phyloP scores from a whole-genome alignment of 1,140 invertebrate genomes.

The Heliothis virescens region DNA sequence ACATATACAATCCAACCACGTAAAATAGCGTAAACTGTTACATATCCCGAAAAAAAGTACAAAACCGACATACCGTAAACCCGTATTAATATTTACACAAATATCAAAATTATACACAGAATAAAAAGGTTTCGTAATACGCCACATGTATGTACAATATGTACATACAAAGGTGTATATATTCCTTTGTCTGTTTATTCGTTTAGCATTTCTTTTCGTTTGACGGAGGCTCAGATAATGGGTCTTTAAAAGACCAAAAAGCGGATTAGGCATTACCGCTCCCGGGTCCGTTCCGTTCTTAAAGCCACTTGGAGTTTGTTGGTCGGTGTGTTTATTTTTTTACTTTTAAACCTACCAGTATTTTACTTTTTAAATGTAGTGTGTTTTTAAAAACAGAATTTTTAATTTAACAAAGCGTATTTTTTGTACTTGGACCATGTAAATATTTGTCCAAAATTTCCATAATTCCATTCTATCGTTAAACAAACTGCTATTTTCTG shows the following conservation, averaged over 20 bases:
- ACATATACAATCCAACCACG: no score
- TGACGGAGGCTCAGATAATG: conserved; percentile 51
- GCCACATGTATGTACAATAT: conserved; percentile 14
- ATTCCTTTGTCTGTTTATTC: conserved; percentile 51
- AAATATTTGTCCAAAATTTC: no score
- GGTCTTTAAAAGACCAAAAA: conserved; percentile 52
- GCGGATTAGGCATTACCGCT: conserved; percentile 48
- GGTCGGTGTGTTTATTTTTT: neutral
- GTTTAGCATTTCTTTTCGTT: conserved; percentile 51
- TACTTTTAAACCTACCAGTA: neutral
- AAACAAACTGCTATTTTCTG: no score
- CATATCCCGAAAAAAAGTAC: no score
- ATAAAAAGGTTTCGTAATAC: conserved; percentile 3
- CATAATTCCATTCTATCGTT: no score
- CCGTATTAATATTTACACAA: neutral
- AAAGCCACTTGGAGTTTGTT: neutral
- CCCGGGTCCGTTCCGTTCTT: conserved; percentile 18
- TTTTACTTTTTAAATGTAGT: neutral
- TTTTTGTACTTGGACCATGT: no score
- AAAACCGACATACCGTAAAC: neutral
- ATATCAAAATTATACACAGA: neutral
- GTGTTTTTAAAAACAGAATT: no score
- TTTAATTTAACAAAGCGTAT: neutral
- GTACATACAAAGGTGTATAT: conserved; percentile 31
- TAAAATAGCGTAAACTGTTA: no score